phyloP scores from a whole-genome alignment of 2,888 invertebrate genomes.

The Phania funesta region DNA sequence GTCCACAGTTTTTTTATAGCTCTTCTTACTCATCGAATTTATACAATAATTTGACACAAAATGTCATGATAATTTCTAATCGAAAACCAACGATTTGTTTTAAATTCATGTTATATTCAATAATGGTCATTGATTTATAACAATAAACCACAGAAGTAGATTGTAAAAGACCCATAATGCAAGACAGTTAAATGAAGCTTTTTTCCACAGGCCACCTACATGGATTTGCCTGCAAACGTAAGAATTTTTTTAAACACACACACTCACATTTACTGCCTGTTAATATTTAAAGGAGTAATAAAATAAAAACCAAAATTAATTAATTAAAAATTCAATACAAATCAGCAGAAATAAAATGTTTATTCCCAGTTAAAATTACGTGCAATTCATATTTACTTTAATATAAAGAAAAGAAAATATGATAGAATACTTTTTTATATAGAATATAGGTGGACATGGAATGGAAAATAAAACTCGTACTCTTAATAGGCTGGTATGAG shows the following conservation, averaged over 20 bases:
- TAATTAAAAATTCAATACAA: conserved; percentile 68
- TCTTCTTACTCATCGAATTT: background rate
- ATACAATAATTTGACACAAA: background rate
- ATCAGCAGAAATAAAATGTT: conserved; percentile 58
- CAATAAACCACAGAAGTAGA: conserved; percentile 23
- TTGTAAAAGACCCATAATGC: background rate
- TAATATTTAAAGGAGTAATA: no score
- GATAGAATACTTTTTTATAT: no score
- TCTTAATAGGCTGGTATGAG: no score
- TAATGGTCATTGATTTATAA: conserved; percentile 3
- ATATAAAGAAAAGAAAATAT: no score
- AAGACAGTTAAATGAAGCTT: background rate
- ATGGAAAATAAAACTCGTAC: no score
- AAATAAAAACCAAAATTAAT: conserved; percentile 35
- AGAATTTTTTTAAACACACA: background rate
- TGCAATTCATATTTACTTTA: conserved; percentile 23
- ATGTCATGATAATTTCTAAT: background rate
- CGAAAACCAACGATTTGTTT: background rate
- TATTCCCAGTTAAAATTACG: conserved; percentile 41
- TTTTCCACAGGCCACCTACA: conserved; percentile 49
- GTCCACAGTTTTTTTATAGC: background rate
- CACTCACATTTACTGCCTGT: background rate
- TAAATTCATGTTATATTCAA: conserved; percentile 11
- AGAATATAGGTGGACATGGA: no score
- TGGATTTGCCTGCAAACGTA: background rate